phyloP scores from a whole-genome alignment of 1,140 invertebrate genomes.

The Zaprionus vittiger region DNA sequence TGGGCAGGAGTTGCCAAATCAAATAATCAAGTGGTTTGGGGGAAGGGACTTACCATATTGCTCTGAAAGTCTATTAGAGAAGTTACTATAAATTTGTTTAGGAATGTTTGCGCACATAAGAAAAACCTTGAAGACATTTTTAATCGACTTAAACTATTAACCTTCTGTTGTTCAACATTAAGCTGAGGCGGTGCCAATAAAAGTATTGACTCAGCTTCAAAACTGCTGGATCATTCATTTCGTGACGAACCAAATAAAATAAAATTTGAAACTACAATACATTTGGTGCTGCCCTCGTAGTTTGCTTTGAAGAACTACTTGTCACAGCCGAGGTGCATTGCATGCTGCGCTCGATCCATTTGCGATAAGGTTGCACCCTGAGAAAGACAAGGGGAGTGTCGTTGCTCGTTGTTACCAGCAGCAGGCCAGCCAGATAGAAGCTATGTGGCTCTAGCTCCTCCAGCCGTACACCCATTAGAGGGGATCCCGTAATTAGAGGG shows the following conservation, averaged over 20 bases:
- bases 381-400: conserved; percentile 11
- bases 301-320: background rate
- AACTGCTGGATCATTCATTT: background rate
- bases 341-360: conserved; percentile 37
- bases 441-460: background rate
- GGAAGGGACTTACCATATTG: background rate
- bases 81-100: background rate
- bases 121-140: no score
- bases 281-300: background rate
- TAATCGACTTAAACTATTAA: no score
- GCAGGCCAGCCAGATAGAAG: conserved; percentile 31
- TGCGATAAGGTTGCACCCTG: conserved; percentile 13
- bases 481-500: conserved; percentile 19
- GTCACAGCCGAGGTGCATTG: background rate
- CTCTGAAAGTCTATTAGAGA: background rate
- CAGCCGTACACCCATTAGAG: conserved; percentile 36
- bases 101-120: no score
- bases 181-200: no score
- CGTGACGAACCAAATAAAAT: conserved; percentile 12
- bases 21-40: background rate
- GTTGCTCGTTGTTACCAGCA: background rate
- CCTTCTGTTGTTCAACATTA: no score
- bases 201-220: no score
- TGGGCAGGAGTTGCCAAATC: background rate
- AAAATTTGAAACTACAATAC: conserved; percentile 10